Base-by-base conservation (phyloP, 1,140 invertebrate genomes). In the Notospermus geniculatus region DNA sequence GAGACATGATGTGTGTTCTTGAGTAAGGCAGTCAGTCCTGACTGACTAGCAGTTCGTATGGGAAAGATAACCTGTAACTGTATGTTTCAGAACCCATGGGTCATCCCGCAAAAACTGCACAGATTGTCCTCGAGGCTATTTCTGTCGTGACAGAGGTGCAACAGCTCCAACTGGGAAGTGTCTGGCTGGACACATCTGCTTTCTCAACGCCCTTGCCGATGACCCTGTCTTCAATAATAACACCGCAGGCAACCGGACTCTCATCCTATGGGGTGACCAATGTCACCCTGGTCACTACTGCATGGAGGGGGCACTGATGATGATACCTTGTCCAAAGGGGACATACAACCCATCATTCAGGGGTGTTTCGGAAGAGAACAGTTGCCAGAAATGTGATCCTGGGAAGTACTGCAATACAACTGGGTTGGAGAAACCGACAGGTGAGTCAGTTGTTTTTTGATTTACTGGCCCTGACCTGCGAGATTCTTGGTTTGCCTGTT, bases 121-220 rank as follows among this genome's bases (percentile, higher is more conserved):
- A 9, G 59, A 58, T 39, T 79, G 77, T 60, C 74, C 73, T 9
- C 32, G 64, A 1, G 77, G 77, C 9, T 72, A 67, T 54, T 79
- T 75, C 63, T 79, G 77, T 61, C 66, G 68, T 41, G 69, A 76
- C 60, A 50, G 69, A n/a, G 77, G 75, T 9, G 62, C 72, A 1
- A 71, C 59, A 2, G 67, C 64, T 15, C 70, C 74, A 0, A 69
- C 70, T 0, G 77, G 76, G 13, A 61, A 59, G 9, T 79, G 77
- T 65, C 71, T 69, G 32, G 74, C 73, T 25, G 77, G 76, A 1
- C 77, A 79, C 54, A 78, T 79, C 56, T 79, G 77, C 66, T 79
- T 67, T 28, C 68, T 68, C 0, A 61, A 57, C 11, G 74, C 74
- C 17, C 46, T 72, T 2, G 62, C 59, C 15, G 58, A 68, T 17